Evolutionary conservation across 2,797 vertebrate species (phyloP).

Genomic region (Phoxinus dragarum): DNA sequence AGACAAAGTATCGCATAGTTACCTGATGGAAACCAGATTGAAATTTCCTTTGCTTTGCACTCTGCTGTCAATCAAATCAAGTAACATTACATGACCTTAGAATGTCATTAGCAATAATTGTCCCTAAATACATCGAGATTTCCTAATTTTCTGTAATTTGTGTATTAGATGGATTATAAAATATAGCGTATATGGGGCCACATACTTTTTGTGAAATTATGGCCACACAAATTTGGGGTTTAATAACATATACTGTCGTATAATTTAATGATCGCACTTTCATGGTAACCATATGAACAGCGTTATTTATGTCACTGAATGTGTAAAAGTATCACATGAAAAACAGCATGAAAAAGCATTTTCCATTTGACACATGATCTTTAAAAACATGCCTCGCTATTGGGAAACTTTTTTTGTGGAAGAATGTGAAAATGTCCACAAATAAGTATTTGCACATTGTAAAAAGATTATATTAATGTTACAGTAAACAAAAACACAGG

Average conservation of each 20-base stretch:
- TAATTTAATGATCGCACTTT: slow-evolving; percentile 1
- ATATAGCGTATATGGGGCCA: slow-evolving; percentile 11
- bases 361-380: neutral
- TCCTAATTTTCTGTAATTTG: neutral
- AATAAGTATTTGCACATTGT: neutral
- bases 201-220: neutral
- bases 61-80: slow-evolving; percentile 2
- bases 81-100: neutral
- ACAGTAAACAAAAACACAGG: neutral
- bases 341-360: neutral
- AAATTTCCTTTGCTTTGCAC: neutral
- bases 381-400: neutral
- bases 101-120: slow-evolving; percentile 3
- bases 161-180: neutral
- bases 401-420: neutral
- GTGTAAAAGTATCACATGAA: neutral
- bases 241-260: neutral
- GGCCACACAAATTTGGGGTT: neutral
- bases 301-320: neutral
- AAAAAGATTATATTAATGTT: neutral
- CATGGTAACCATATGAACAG: slow-evolving; percentile 27
- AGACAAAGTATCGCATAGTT: neutral
- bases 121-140: neutral
- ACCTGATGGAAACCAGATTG: neutral
- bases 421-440: slow-evolving; percentile 6